Evolutionary conservation across 1,140 invertebrate genomes (phyloP).

Genomic region (Pinna nobilis): DNA sequence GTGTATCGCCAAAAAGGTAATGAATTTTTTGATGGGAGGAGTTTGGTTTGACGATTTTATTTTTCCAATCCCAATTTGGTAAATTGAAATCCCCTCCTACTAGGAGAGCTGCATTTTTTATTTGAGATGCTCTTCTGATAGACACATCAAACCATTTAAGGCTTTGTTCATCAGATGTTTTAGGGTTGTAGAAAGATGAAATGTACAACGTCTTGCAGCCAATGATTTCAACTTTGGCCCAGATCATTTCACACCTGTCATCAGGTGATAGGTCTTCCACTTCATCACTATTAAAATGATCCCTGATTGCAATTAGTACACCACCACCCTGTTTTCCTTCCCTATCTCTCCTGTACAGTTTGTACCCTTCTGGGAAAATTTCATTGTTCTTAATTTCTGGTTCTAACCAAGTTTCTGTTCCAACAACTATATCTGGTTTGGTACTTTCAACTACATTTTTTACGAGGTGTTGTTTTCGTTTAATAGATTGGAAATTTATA

Average conservation of each 20-base stretch:
- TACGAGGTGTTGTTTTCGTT: constrained; percentile 18
- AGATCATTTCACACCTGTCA: constrained; percentile 29
- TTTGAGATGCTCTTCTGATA: constrained; percentile 19
- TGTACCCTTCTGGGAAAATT: constrained; percentile 19
- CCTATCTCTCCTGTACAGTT: constrained; percentile 36
- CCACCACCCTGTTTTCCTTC: constrained; percentile 24
- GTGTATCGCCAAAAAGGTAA: constrained; percentile 7
- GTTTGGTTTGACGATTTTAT: constrained; percentile 24
- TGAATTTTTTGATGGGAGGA: constrained; percentile 5
- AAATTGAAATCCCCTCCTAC: constrained; percentile 27
- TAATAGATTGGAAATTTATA: constrained; percentile 8
- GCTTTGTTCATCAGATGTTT: constrained; percentile 33
- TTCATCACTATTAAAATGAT: constrained; percentile 8
- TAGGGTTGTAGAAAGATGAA: constrained; percentile 24
- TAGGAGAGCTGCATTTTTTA: constrained; percentile 10
- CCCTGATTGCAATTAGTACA: constrained; percentile 18
- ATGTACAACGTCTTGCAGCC: constrained; percentile 26
- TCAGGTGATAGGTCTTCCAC: constrained; percentile 3
- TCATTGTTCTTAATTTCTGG: constrained; percentile 17
- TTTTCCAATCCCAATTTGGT: constrained; percentile 37
- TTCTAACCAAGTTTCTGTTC: constrained; percentile 36
- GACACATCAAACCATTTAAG: constrained; percentile 2
- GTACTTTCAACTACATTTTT: constrained; percentile 24
- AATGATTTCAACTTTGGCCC: constrained; percentile 21
- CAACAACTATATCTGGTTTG: constrained; percentile 34